Evolutionary conservation across 2,888 invertebrate species (phyloP), one percentile per base, ranked within the genome.

Genomic region (Trissolcus japonicus): DNA sequence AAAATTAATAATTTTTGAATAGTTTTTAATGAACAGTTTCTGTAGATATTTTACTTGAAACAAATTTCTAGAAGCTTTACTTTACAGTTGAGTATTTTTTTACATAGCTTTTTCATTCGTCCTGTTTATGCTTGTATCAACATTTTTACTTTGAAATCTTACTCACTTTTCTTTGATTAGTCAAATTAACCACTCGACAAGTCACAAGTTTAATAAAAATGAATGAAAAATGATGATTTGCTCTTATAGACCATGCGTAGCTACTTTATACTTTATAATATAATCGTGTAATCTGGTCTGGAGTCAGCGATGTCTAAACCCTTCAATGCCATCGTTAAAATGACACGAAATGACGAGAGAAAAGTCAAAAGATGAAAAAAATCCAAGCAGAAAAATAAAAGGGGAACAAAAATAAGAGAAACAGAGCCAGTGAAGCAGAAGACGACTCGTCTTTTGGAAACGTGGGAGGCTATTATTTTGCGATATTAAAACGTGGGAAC

Each of bases 301-400:
- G n/a, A 82, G 79, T 69, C 79, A 71, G 76, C 79, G 79, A 79
- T 78, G 78, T 80, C 78, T 76, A 82, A 84, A 83, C 80, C 79
- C 82, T 84, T 83, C 83, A 83, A 85, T 83, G 79, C 67, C 78
- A 80, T 84, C 83, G 81, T 84, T 86, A 82, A 85, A 82, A 80
- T 79, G 78, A 61, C 74, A 62, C 41, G 50, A 40, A 59, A 77
- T 63, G 79, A 72, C 80, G 56, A 76, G 79, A 65, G 66, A 61
- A 11, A 35, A 35, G 35, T 35, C 35, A 66, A 66, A 67, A 67
- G 48, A 16, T 53, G 41, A 35, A 51, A 21, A 13, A 51, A 61
- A 60, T 21, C 53, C 29, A 59, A 35, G n/a, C 53, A 66, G n/a
- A 63, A 66, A 62, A 65, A 60, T n/a, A 57, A 40, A 19, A 71